Base-by-base conservation (phyloP, 1,140 invertebrate species). In the Dendroctonus valens region DNA sequence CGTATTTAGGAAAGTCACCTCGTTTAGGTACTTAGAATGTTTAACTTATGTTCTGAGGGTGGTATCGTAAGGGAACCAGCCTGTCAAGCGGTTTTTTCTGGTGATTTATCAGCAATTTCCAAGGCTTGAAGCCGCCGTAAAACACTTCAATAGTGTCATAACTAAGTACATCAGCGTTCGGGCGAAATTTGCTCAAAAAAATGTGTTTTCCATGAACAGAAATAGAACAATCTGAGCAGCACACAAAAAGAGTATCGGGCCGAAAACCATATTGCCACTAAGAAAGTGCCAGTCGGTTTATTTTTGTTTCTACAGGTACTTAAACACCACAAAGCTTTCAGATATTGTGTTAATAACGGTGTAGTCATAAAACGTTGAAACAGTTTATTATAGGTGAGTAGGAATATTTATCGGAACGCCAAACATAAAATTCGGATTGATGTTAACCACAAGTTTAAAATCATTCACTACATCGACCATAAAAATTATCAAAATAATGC, bases 341-440 rank as follows among this genome's bases (percentile, higher is more conserved):
- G 65, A 67, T 67, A 67, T 67, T 67, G 65, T 67, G 65, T 67
- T 67, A 67, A 67, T 67, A 67, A 42, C 58, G 49, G 44, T 42
- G 57, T 48, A 67, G 64, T 67, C 65, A 67, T 67, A 67, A 67
- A 67, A 67, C 44, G 48, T 52, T 67, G 50, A 60, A 60, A 46
- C 57, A 67, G 65, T 67, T 67, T 67, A 67, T 67, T 60, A 67
- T 67, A 67, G 65, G 65, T 67, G 58, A 67, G 65, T 67, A 40
- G 57, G 65, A 67, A 60, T 67, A 67, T 67, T 67, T 67, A 67
- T 67, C 65, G 48, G 14, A 60, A 41, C 26, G 39, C 57, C 54
- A 65, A 67, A 67, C 65, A 67, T 67, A 67, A 67, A 67, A 60
- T 52, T 60, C 39, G 37, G 49, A 54, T 67, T 67, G 65, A 67